Conservation (phyloP, 2,888 invertebrate genomes). For the Frankliniella fusca region DNA sequence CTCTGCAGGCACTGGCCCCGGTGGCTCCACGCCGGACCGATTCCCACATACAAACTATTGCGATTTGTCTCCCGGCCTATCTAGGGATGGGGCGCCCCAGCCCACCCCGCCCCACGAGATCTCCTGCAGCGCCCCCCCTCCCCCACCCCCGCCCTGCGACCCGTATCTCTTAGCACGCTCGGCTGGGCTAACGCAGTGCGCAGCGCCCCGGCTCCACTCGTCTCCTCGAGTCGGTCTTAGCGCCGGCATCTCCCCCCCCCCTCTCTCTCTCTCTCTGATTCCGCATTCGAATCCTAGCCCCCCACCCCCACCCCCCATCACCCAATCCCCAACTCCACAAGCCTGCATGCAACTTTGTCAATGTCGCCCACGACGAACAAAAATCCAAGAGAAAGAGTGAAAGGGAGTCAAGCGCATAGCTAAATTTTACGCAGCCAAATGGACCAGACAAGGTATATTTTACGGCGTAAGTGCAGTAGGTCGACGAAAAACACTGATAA, state of each 20-base stretch:
- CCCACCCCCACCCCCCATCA: background rate
- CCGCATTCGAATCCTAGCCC: too few species aligned
- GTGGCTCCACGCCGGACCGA: background rate
- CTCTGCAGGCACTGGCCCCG: background rate
- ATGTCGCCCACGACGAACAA: background rate
- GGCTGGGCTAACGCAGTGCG: constrained; percentile 3
- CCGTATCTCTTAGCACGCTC: constrained; percentile 14
- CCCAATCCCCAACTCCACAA: background rate
- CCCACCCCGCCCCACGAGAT: background rate
- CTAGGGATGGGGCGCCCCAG: background rate
- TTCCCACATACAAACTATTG: constrained; percentile 25
- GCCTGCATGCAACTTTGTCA: background rate
- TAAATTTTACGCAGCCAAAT: too few species aligned
- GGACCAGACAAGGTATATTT: too few species aligned
- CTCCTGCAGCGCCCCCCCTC: background rate
- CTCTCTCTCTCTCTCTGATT: too few species aligned
- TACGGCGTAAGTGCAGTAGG: too few species aligned
- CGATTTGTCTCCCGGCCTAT: constrained; percentile 19
- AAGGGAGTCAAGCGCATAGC: too few species aligned
- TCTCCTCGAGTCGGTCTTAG: background rate
- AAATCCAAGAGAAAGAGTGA: background rate
- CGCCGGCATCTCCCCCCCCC: background rate
- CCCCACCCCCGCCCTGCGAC: background rate
- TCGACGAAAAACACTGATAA: too few species aligned
- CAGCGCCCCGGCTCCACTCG: background rate